A percentile compares a stretch with the other conserved stretches of the same genome.
Evolutionary conservation across 2,888 invertebrate genomes (phyloP).

Genomic region (Brachyptera risi): DNA sequence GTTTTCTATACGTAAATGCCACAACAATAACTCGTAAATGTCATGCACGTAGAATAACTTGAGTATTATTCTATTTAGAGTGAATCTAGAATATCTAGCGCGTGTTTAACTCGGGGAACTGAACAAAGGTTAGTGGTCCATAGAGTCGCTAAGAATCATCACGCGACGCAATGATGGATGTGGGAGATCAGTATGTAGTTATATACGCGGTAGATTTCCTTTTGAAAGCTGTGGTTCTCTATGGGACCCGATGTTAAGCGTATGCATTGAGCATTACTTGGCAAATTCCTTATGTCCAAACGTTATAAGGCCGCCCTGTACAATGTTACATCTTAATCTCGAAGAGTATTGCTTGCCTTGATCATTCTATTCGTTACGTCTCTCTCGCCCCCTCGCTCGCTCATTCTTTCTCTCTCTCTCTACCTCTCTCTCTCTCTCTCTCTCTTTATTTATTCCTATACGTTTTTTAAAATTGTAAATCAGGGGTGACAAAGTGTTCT

Average conservation of each 20-base stretch:
- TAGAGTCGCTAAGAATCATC: no score
- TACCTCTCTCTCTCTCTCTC: no score
- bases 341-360: no score
- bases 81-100: not conserved
- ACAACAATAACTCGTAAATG: not conserved
- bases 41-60: not conserved
- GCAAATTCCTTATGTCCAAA: constrained; percentile 2
- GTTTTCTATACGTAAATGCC: no score
- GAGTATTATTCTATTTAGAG: not conserved
- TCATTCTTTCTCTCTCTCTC: no score
- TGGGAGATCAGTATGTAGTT: no score
- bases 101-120: not conserved
- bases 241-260: not conserved
- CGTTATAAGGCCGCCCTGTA: not conserved
- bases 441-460: no score
- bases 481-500: no score
- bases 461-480: no score
- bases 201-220: no score
- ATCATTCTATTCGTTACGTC: no score
- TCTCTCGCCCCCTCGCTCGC: no score
- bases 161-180: not conserved
- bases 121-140: constrained; percentile 7
- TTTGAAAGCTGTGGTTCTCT: not conserved
- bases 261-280: constrained; percentile 13
- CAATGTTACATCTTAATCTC: constrained; percentile 5